phyloP scores from a whole-genome alignment of 2,113 vertebrate genomes.

The Trematomus loennbergii region DNA sequence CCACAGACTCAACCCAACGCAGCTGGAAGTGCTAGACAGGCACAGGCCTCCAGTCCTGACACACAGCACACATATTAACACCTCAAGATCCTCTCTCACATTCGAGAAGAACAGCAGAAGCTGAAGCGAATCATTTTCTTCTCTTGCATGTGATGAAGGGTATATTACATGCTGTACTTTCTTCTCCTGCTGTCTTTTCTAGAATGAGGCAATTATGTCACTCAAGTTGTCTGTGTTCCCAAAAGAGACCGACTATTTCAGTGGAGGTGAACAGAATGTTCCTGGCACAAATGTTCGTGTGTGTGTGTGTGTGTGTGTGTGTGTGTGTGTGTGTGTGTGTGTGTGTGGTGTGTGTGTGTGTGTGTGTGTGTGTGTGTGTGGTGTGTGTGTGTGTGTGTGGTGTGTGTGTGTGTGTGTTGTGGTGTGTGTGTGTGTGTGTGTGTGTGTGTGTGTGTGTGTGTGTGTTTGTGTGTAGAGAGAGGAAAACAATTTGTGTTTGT shows the following conservation, averaged over 20 bases:
- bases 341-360: slow-evolving; percentile 22
- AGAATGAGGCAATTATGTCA: slow-evolving; percentile 55
- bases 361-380: slow-evolving; percentile 28
- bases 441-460: slow-evolving; percentile 21
- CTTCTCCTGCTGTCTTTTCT: slow-evolving; percentile 40
- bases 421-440: slow-evolving; percentile 17
- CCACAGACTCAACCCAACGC: slow-evolving; percentile 76
- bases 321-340: slow-evolving; percentile 21
- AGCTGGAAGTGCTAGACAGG: slow-evolving; percentile 75
- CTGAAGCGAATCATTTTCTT: slow-evolving; percentile 7
- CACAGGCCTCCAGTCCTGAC: slow-evolving; percentile 65
- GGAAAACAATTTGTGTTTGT: slow-evolving; percentile 17
- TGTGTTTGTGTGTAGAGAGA: slow-evolving; percentile 26
- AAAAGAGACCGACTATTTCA: slow-evolving; percentile 59
- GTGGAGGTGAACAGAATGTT: slow-evolving; percentile 77
- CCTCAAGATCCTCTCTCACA: slow-evolving; percentile 51
- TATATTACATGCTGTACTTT: slow-evolving; percentile 51
- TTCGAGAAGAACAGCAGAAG: slow-evolving; percentile 46
- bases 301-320: slow-evolving; percentile 28
- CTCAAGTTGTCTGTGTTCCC: slow-evolving; percentile 66
- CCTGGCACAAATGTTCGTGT: slow-evolving; percentile 62
- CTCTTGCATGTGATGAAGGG: neutral
- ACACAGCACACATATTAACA: slow-evolving; percentile 72
- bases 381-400: neutral
- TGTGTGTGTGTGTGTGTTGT: slow-evolving; percentile 43